Conservation (phyloP, 2,113 vertebrate genomes). For the Mobula birostris region DNA sequence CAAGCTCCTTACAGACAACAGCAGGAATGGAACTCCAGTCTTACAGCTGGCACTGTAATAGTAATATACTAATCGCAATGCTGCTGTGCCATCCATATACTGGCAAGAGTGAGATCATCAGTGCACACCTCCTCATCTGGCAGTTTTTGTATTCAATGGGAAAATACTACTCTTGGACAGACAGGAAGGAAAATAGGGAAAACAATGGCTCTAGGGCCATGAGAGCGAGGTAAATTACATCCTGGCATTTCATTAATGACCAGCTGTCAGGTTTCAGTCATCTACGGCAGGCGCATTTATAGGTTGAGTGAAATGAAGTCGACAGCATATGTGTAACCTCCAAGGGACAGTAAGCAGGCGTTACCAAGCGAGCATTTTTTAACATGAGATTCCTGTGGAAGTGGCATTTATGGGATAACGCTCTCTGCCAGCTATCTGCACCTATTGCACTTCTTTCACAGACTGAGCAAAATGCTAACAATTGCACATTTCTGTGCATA, state of each 20-base stretch:
- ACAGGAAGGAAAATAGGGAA: background rate
- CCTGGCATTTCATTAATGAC: background rate
- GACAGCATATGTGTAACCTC: background rate
- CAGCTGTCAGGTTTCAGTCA: constrained; percentile 19
- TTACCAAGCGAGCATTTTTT: background rate
- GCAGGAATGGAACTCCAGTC: too few relatives aligned
- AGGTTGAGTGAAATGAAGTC: background rate
- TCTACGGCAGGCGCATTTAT: background rate
- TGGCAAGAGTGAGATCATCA: background rate
- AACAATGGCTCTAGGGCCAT: background rate
- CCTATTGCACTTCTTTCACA: background rate
- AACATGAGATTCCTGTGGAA: background rate
- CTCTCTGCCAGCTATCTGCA: background rate
- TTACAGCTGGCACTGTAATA: too few relatives aligned
- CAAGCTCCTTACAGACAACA: too few relatives aligned
- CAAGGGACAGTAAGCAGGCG: constrained; percentile 12
- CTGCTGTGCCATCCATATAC: too few relatives aligned
- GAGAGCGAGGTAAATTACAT: background rate
- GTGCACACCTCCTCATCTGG: background rate
- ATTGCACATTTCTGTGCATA: background rate
- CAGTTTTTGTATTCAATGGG: background rate
- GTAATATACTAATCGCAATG: too few relatives aligned
- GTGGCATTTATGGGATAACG: constrained; percentile 5
- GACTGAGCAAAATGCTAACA: background rate
- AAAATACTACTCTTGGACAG: background rate